phyloP scores from a whole-genome alignment of 1,140 invertebrate genomes.

The Saccostrea glomerata region DNA sequence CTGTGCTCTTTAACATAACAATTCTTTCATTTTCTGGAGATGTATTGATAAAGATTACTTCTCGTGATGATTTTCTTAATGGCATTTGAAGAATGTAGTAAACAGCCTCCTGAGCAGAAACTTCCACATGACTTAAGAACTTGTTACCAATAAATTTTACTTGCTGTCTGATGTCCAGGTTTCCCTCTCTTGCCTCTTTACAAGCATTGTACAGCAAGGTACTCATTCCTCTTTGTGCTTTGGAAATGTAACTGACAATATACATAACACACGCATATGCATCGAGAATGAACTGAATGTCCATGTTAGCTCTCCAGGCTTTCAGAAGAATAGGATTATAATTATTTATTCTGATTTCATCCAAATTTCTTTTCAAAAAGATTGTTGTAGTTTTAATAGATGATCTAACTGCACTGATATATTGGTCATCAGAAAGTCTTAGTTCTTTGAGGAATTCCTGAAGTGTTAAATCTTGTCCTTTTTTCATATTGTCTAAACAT shows the following conservation, averaged over 20 bases:
- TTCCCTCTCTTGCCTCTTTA: slow-evolving; percentile 44
- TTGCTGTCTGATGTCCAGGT: slow-evolving; percentile 49
- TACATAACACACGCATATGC: slow-evolving; percentile 57
- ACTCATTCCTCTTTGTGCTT: slow-evolving; percentile 60
- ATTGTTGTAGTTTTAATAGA: slow-evolving; percentile 20
- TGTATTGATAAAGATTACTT: slow-evolving; percentile 57
- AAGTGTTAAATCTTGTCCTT: slow-evolving; percentile 25
- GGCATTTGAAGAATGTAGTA: slow-evolving; percentile 16
- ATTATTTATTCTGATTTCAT: slow-evolving; percentile 38
- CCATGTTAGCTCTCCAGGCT: slow-evolving; percentile 43
- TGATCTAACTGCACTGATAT: slow-evolving; percentile 26
- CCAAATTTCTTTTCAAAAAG: slow-evolving; percentile 23
- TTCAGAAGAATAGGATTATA: slow-evolving; percentile 37
- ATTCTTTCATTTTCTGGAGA: slow-evolving; percentile 47
- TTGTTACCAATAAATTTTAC: slow-evolving; percentile 52
- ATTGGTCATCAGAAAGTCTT: slow-evolving; percentile 5
- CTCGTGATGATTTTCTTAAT: slow-evolving; percentile 42
- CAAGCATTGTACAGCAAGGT: slow-evolving; percentile 23
- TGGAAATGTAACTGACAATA: slow-evolving; percentile 60
- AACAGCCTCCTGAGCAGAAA: slow-evolving; percentile 54
- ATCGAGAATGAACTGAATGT: slow-evolving; percentile 59
- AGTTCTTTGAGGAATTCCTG: neutral
- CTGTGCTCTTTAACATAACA: slow-evolving; percentile 36
- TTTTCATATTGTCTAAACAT: neutral
- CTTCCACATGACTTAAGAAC: slow-evolving; percentile 45